Conservation (phyloP, 2,797 vertebrate genomes). For the Peromyscus aztecus region DNA sequence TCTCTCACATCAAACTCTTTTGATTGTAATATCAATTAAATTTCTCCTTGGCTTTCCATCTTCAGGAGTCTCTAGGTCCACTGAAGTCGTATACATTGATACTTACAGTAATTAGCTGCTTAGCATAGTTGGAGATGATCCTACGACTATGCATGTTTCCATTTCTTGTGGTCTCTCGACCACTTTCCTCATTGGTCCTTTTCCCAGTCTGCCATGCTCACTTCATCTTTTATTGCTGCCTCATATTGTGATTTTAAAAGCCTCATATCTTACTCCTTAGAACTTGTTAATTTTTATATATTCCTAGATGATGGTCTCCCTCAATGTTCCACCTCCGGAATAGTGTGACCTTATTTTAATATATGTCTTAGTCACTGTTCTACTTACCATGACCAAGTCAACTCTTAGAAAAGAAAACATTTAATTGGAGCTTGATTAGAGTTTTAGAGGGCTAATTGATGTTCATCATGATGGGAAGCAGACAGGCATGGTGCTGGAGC, state of each 20-base stretch:
- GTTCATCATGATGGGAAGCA: no score
- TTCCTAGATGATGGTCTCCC: no score
- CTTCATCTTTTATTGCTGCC: background rate
- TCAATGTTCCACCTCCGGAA: background rate
- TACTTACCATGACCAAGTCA: background rate
- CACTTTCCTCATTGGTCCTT: background rate
- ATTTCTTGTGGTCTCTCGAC: background rate
- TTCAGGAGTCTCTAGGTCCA: no score
- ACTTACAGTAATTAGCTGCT: background rate
- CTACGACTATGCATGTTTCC: background rate
- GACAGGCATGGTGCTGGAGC: background rate
- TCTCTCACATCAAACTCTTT: background rate
- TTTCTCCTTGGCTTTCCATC: background rate
- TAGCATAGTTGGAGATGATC: background rate
- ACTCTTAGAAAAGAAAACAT: background rate
- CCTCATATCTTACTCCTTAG: background rate
- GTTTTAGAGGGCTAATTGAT: background rate
- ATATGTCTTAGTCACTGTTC: background rate
- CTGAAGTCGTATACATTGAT: background rate
- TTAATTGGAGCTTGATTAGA: background rate
- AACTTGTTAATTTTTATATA: background rate
- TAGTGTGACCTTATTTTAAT: background rate
- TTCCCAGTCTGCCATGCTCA: background rate
- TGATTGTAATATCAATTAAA: background rate
- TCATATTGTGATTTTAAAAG: background rate